Conservation (phyloP, 2,888 invertebrate species). For the Synergus gifuensis region DNA sequence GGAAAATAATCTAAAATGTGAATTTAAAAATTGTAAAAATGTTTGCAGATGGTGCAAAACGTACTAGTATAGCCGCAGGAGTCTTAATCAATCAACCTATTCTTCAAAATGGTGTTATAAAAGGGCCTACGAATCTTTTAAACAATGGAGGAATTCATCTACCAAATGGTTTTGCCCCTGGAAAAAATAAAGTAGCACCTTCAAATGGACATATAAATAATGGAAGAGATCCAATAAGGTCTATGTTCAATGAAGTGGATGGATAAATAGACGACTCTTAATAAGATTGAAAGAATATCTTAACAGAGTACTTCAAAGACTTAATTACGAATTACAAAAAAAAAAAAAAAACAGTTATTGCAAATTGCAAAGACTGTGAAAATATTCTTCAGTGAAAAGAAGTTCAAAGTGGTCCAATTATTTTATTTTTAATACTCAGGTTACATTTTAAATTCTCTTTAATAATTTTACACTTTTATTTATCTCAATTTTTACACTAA, state of each 20-base stretch:
- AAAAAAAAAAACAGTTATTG: neutral
- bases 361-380: neutral
- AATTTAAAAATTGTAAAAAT: neutral
- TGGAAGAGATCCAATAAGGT: slow-evolving; percentile 64
- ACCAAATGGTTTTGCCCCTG: slow-evolving; percentile 65
- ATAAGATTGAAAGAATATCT: slow-evolving; percentile 37
- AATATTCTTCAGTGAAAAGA: neutral
- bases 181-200: slow-evolving; percentile 68
- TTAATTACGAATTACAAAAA: neutral
- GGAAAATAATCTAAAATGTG: neutral
- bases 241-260: slow-evolving; percentile 78
- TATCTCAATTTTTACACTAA: neutral
- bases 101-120: slow-evolving; percentile 51
- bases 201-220: slow-evolving; percentile 59
- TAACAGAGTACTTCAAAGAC: neutral
- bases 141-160: slow-evolving; percentile 71
- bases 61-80: slow-evolving; percentile 37
- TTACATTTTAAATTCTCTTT: neutral
- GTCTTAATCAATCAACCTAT: slow-evolving; percentile 21
- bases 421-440: slow-evolving; percentile 43
- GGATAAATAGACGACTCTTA: slow-evolving; percentile 73
- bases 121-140: slow-evolving; percentile 64
- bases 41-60: slow-evolving; percentile 43
- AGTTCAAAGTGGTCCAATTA: neutral
- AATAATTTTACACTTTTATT: neutral